Evolutionary conservation across 2,888 invertebrate genomes (phyloP).

Genomic region (Pollenia amentaria): DNA sequence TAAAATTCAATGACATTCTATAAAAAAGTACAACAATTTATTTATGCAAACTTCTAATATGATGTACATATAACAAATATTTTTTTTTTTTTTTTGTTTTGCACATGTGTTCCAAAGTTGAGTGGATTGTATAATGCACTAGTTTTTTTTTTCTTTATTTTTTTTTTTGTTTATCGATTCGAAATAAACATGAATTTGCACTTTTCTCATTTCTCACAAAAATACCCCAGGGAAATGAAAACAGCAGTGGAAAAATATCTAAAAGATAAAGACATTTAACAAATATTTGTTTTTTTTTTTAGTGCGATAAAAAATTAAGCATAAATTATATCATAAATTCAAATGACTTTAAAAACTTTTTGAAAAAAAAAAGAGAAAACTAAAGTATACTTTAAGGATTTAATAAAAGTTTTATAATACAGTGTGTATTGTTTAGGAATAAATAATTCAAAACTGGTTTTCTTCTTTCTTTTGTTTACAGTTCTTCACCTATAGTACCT

Average conservation of each 20-base stretch:
- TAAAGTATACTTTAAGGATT: neutral
- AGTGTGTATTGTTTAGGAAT: neutral
- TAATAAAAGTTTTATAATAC: neutral
- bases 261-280: constrained; percentile 31
- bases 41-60: neutral
- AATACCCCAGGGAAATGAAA: neutral
- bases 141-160: constrained; percentile 9
- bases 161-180: constrained; percentile 37
- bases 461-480: constrained; percentile 46
- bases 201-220: constrained; percentile 36
- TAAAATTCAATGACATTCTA: constrained; percentile 20
- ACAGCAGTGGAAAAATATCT: neutral
- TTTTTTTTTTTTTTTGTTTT: neutral
- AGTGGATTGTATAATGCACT: neutral
- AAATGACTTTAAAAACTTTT: neutral
- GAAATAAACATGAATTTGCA: constrained; percentile 62
- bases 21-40: neutral
- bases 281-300: constrained; percentile 2
- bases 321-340: neutral
- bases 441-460: neutral
- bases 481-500: constrained; percentile 62
- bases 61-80: constrained; percentile 9
- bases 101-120: neutral
- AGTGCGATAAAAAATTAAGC: no score
- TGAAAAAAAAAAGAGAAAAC: neutral